Percentiles rank a stretch among this genome's conserved stretches.
Evolutionary conservation across 2,113 vertebrate species (phyloP).

Genomic region (Gambusia holbrooki): DNA sequence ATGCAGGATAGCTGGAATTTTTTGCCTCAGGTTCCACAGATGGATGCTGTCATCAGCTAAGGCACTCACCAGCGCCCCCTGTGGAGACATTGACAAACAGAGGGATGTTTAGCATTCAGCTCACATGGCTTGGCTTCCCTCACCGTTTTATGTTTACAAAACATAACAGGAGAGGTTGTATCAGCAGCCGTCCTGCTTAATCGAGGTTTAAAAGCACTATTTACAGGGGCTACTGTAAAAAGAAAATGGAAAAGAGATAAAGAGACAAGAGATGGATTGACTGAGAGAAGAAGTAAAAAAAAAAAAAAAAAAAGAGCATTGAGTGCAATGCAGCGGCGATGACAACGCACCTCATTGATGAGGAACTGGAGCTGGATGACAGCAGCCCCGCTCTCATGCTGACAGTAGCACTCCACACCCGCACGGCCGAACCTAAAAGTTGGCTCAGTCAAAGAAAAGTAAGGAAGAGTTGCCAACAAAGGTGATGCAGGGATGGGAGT

Average conservation of each 20-base stretch:
- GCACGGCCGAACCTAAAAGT: constrained; percentile 90
- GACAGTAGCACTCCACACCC: constrained; percentile 97
- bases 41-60: constrained; percentile 98
- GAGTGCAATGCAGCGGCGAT: constrained; percentile 5
- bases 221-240: background rate
- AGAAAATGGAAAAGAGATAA: background rate
- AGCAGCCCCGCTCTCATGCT: constrained; percentile 93
- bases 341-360: constrained; percentile 90
- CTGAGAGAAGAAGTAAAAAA: background rate
- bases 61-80: constrained; percentile 99
- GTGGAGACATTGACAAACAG: constrained; percentile 6
- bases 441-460: constrained; percentile 83
- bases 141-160: background rate
- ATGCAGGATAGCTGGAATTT: constrained; percentile 94
- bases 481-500: background rate
- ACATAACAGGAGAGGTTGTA: background rate
- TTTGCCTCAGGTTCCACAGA: constrained; percentile 98
- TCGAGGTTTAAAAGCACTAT: constrained; percentile 1
- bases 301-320: constrained; percentile 5
- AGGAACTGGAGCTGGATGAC: constrained; percentile 99
- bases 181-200: background rate
- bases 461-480: background rate
- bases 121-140: background rate
- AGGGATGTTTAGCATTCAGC: background rate
- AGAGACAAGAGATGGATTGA: constrained; percentile 9